Base-by-base conservation (phyloP, 2,797 vertebrate species). In the Tympanoctomys barrerae region DNA sequence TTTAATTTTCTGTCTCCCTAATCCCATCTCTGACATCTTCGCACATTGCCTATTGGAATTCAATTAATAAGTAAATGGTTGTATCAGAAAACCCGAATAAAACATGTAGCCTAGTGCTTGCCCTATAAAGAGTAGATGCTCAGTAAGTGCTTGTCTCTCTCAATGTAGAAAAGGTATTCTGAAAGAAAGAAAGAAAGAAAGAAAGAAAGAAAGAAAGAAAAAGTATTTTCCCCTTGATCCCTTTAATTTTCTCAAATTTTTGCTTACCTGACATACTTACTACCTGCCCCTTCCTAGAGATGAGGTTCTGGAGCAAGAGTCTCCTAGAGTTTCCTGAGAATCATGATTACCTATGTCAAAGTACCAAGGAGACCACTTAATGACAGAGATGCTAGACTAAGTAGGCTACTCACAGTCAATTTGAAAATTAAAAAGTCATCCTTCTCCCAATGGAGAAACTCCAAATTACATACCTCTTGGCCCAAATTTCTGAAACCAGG, bases 361-460 rank as follows among this genome's bases (percentile, higher is more conserved):
- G 79, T 46, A 2, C 83, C 89, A 87, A 90, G 83, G 59, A 82
- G 87, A 77, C 66, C 87, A 95, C 91, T 93, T 87, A 61, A 1
- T 88, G 84, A 95, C 79, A 95, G 94, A 78, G 84, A 92, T 73
- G 77, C 73, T 92, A 79, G 80, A 75, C 79, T 95, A 96, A 92
- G 86, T 96, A 96, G 90, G 91, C 89, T 96, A 90, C 80, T 92
- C 64, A 84, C 22, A 7, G 68, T 83, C 85, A 94, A 62, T 66
- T 78, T 92, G 79, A 62, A 95, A 88, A 94, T 93, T 89, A 92
- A 97, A 92, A 94, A 89, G 49, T 2, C 80, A 91, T 85, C 66
- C 71, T 97, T 93, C 39, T 96, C 85, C 85, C 91, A 93, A 1
- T 7, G 68, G 87, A 70, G 57, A 93, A 87, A 79, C 49, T 94